phyloP scores from a whole-genome alignment of 2,888 invertebrate species.

The Sisyra nigra region DNA sequence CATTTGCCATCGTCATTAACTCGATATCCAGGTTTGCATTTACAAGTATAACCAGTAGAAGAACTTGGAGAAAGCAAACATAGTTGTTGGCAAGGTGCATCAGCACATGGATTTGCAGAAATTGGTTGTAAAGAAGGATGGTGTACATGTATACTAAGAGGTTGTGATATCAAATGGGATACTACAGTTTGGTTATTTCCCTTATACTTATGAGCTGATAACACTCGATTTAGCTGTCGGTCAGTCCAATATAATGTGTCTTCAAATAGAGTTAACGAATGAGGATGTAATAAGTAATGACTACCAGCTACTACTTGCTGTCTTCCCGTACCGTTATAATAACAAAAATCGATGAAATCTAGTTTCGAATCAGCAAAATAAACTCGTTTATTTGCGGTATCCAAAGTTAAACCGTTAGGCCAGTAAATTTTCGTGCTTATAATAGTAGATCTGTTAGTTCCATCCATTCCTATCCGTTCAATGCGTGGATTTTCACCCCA shows the following conservation, averaged over 20 bases:
- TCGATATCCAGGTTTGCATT: constrained; percentile 80
- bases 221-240: constrained; percentile 75
- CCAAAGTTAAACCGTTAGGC: constrained; percentile 95
- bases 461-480: constrained; percentile 94
- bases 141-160: constrained; percentile 87
- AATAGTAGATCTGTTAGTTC: constrained; percentile 66
- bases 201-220: constrained; percentile 82
- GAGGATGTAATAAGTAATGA: constrained; percentile 89
- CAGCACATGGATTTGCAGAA: constrained; percentile 58
- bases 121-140: constrained; percentile 87
- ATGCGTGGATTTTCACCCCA: constrained; percentile 97
- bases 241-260: constrained; percentile 96
- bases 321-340: constrained; percentile 85
- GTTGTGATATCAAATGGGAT: constrained; percentile 86
- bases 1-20: constrained; percentile 49
- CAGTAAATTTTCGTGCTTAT: constrained; percentile 92
- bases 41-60: constrained; percentile 61
- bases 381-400: constrained; percentile 79
- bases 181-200: constrained; percentile 88
- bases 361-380: constrained; percentile 97
- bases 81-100: constrained; percentile 67
- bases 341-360: constrained; percentile 95
- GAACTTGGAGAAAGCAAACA: constrained; percentile 75
- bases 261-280: constrained; percentile 88
- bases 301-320: constrained; percentile 77